Conservation (phyloP, 2,888 invertebrate genomes). For the Taphrorychus bicolor region DNA sequence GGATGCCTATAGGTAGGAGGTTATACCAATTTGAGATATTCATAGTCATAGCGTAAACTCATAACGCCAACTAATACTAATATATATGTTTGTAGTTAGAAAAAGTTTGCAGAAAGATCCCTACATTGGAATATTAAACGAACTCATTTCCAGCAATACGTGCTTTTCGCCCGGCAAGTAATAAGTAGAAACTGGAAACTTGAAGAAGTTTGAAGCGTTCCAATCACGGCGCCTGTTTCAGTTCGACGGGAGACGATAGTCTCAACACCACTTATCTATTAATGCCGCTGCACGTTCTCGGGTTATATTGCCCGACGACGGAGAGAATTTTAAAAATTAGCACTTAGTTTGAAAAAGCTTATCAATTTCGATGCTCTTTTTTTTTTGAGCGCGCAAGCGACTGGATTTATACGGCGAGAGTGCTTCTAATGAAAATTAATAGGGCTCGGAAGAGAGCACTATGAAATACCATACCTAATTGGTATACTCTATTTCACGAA, state of each 20-base stretch:
- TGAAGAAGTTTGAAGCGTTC: neutral
- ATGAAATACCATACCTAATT: neutral
- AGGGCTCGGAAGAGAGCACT: neutral
- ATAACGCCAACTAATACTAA: too few relatives aligned
- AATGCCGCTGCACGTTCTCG: neutral
- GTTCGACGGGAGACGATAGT: neutral
- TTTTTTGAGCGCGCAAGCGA: neutral
- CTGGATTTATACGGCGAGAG: too few relatives aligned
- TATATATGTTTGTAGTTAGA: too few relatives aligned
- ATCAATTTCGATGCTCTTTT: neutral
- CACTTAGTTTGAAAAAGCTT: neutral
- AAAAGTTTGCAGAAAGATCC: neutral
- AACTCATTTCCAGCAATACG: neutral
- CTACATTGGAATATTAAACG: neutral
- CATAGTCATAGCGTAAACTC: too few relatives aligned
- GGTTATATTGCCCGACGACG: neutral
- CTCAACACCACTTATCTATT: conserved; percentile 6
- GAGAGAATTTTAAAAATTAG: neutral
- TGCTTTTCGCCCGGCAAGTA: neutral
- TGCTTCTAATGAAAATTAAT: neutral
- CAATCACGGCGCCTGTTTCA: neutral
- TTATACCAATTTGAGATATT: too few relatives aligned
- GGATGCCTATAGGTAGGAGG: too few relatives aligned
- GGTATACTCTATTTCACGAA: neutral
- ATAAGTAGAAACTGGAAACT: neutral